These are phyloP conservation scores for Nesometra sesokonis DNA, from an alignment of 35 echinoderm and acorn worm species.

Conservation along the genomic window DNA sequence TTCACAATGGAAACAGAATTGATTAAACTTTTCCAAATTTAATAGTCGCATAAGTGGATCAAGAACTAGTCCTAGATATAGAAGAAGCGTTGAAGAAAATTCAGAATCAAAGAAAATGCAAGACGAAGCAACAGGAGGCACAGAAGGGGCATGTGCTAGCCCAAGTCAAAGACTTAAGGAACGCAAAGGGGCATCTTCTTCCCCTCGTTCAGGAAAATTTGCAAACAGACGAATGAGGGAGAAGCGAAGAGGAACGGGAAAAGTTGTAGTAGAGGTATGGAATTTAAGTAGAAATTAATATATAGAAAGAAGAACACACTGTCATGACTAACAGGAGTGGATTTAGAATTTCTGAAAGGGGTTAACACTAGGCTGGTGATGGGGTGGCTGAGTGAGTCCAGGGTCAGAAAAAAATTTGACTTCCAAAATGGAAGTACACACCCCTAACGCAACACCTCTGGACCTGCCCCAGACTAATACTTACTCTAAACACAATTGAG, in stretches of 20 bases:
- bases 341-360: no score
- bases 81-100: neutral
- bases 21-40: neutral
- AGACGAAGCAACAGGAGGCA: neutral
- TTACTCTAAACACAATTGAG: no score
- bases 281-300: no score
- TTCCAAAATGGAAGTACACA: no score
- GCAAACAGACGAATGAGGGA: neutral
- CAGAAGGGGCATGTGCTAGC: neutral
- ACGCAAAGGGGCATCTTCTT: neutral
- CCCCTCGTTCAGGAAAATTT: neutral
- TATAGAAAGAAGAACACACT: no score
- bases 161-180: neutral
- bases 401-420: no score
- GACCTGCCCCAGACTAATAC: no score
- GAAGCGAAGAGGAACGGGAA: neutral
- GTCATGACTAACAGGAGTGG: no score
- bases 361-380: no score
- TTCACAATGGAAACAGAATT: no score
- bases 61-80: neutral
- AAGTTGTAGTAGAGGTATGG: neutral
- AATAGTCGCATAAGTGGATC: neutral
- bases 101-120: neutral
- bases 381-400: no score
- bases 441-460: no score